Conservation (phyloP, 1,140 invertebrate species). For the Odontomachus brunneus region DNA sequence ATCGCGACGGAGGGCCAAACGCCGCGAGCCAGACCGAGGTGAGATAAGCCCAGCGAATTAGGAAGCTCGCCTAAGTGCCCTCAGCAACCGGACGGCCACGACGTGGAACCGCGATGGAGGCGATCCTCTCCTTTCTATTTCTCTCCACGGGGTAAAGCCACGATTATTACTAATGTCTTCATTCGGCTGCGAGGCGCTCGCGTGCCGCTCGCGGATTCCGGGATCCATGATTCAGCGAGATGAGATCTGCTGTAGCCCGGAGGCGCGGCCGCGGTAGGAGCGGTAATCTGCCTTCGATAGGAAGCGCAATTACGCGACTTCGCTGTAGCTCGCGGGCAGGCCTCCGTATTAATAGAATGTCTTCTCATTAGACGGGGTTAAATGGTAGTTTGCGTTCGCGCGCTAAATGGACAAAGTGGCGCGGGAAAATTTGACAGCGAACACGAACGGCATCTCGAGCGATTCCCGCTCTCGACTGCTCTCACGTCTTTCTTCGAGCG, state of each 20-base stretch:
- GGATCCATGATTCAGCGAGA: conserved; percentile 29
- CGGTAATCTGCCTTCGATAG: conserved; percentile 20
- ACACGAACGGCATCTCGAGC: no score
- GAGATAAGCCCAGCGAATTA: conserved; percentile 74
- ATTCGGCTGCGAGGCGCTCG: neutral
- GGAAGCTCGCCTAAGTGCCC: neutral
- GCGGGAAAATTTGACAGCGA: no score
- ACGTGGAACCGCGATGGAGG: neutral
- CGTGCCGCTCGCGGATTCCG: neutral
- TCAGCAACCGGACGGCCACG: neutral
- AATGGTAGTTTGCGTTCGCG: no score
- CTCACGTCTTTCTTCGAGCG: no score
- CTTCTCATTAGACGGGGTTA: neutral
- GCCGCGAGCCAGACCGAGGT: conserved; percentile 58
- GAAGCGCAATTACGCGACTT: conserved; percentile 43
- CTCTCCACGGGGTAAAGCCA: neutral
- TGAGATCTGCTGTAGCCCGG: conserved; percentile 27
- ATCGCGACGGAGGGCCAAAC: conserved; percentile 48
- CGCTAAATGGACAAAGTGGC: no score
- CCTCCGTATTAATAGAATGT: conserved; percentile 20
- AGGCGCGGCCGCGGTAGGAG: neutral
- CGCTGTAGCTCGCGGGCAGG: conserved; percentile 5
- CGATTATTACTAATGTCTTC: conserved; percentile 42
- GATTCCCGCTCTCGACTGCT: no score
- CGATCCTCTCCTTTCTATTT: no score